Evolutionary conservation across 2,113 vertebrate genomes (phyloP).

Genomic region (Maccullochella peelii): DNA sequence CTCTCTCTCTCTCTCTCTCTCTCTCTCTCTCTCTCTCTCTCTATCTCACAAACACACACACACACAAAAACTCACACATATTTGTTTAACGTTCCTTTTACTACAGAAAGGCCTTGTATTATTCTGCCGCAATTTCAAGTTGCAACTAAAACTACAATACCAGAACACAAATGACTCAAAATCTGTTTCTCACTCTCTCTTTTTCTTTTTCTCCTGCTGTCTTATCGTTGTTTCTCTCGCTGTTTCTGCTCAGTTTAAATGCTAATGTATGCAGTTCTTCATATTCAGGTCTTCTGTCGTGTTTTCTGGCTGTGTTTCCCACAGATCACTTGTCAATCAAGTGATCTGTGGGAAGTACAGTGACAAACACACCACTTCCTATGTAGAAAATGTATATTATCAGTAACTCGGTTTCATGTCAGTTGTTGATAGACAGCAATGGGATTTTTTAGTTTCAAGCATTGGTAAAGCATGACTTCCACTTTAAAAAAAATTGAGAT

Average conservation of each 20-base stretch:
- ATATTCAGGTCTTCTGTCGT: slow-evolving; percentile 1
- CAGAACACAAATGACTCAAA: neutral
- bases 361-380: neutral
- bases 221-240: neutral
- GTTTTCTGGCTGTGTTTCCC: neutral
- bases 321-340: slow-evolving; percentile 21
- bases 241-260: slow-evolving; percentile 26
- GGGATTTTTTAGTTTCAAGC: neutral
- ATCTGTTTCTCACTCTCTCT: neutral
- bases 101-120: slow-evolving; percentile 1
- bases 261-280: slow-evolving; percentile 18
- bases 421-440: neutral
- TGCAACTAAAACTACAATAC: neutral
- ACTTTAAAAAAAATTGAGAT: neutral
- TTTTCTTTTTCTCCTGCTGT: neutral
- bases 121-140: neutral
- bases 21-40: neutral
- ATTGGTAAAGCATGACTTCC: too few relatives aligned
- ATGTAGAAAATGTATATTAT: neutral
- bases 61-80: neutral
- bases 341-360: neutral
- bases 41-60: neutral
- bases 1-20: neutral
- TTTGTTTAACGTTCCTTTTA: neutral
- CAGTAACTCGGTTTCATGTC: neutral